Percentiles rank a stretch among this genome's conserved stretches.
These are phyloP conservation scores for Aradus depressus DNA, from an alignment of 2,888 invertebrate genomes.

Conservation along the genomic window DNA sequence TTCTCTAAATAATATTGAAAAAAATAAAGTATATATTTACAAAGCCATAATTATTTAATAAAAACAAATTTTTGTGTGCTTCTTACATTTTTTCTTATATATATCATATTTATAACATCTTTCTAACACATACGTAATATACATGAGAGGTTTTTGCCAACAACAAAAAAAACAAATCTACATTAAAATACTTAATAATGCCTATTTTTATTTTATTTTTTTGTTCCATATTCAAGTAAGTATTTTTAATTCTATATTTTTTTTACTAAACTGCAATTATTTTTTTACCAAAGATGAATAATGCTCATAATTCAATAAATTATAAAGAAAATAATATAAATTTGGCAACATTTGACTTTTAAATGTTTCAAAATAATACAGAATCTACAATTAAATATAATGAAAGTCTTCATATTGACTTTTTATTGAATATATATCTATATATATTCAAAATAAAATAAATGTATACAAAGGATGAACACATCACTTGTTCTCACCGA, in stretches of 20 bases:
- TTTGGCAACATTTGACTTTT: slow-evolving; percentile 4
- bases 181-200: slow-evolving; percentile 20
- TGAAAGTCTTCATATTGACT: neutral
- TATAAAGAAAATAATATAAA: neutral
- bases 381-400: slow-evolving; percentile 6
- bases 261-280: slow-evolving; percentile 4
- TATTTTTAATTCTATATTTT: slow-evolving; percentile 16
- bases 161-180: too few relatives aligned
- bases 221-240: slow-evolving; percentile 22
- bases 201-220: slow-evolving; percentile 19
- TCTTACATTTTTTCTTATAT: too few relatives aligned
- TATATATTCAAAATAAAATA: slow-evolving; percentile 10
- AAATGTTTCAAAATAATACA: slow-evolving; percentile 16
- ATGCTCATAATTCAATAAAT: slow-evolving; percentile 1
- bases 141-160: too few relatives aligned
- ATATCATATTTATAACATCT: slow-evolving; percentile 18
- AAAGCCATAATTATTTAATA: too few relatives aligned
- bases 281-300: neutral
- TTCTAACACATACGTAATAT: slow-evolving; percentile 22
- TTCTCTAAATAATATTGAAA: slow-evolving; percentile 17
- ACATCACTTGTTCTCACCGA: slow-evolving; percentile 24
- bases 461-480: slow-evolving; percentile 26
- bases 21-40: slow-evolving; percentile 23
- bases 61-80: slow-evolving; percentile 23
- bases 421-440: slow-evolving; percentile 9